Percentiles rank a stretch among this genome's conserved stretches.
Conservation (phyloP, 2,888 invertebrate genomes). For the Macrostomum cliftonense region DNA sequence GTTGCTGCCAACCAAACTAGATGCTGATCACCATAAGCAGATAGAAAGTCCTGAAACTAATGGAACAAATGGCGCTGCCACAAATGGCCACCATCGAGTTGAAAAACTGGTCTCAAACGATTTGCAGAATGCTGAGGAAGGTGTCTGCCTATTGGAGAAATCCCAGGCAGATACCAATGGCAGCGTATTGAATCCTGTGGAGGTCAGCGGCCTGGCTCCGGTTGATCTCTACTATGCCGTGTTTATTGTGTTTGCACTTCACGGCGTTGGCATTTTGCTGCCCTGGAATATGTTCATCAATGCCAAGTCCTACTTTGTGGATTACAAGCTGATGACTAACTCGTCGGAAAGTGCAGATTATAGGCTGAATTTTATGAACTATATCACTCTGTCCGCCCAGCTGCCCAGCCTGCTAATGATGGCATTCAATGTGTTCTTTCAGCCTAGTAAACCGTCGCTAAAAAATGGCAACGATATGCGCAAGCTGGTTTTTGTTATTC, state of each 20-base stretch:
- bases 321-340: constrained; percentile 56
- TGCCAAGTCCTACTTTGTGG: constrained; percentile 70
- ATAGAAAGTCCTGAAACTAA: too few relatives aligned
- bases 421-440: constrained; percentile 74
- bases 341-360: constrained; percentile 18
- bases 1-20: too few relatives aligned
- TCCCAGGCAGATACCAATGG: too few relatives aligned
- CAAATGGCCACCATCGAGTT: too few relatives aligned
- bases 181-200: too few relatives aligned
- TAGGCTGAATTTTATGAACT: constrained; percentile 54
- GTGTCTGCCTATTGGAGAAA: too few relatives aligned
- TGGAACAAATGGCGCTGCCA: too few relatives aligned
- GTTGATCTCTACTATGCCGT: constrained; percentile 39
- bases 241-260: constrained; percentile 67
- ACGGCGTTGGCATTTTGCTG: constrained; percentile 78
- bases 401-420: constrained; percentile 82
- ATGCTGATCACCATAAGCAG: too few relatives aligned
- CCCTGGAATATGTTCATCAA: constrained; percentile 99
- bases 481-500: constrained; percentile 63
- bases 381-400: constrained; percentile 73
- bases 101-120: too few relatives aligned
- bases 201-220: too few relatives aligned
- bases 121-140: too few relatives aligned
- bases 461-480: constrained; percentile 32
- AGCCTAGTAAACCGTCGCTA: constrained; percentile 37